These are phyloP conservation scores for Genyomyrus donnyi DNA, from an alignment of 2,113 vertebrate species.

Conservation along the genomic window DNA sequence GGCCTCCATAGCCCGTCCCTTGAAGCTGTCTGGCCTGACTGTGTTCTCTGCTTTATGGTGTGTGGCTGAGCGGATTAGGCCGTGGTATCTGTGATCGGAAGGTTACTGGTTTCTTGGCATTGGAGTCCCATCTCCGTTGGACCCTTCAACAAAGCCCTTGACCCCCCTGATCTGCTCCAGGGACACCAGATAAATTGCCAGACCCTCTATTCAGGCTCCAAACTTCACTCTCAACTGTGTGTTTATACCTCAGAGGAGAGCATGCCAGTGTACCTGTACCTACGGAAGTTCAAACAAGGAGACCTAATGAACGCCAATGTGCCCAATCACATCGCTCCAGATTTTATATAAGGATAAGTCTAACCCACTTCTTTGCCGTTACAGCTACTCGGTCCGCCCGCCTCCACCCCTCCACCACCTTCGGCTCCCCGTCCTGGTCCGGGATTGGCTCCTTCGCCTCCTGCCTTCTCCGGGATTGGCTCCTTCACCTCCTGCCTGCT, in stretches of 20 bases:
- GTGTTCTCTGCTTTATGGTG: slow-evolving; percentile 20
- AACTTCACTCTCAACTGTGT: not conserved
- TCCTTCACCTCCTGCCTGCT: too few relatives aligned
- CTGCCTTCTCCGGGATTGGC: too few relatives aligned
- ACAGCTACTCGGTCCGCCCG: too few relatives aligned
- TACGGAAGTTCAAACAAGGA: not conserved
- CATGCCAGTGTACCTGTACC: not conserved
- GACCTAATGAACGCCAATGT: too few relatives aligned
- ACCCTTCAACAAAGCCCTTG: not conserved
- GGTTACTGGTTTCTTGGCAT: not conserved
- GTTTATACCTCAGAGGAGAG: not conserved
- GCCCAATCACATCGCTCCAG: too few relatives aligned
- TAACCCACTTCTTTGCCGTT: too few relatives aligned
- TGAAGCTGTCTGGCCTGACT: not conserved
- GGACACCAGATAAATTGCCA: not conserved
- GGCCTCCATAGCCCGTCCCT: slow-evolving; percentile 4
- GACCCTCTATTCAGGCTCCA: not conserved
- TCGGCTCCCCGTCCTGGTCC: too few relatives aligned
- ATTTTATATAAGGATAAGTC: too few relatives aligned
- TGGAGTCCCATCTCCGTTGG: not conserved
- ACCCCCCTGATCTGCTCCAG: not conserved
- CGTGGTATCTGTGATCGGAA: not conserved
- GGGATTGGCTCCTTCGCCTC: too few relatives aligned
- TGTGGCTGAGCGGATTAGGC: not conserved
- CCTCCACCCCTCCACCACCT: too few relatives aligned